Conservation (phyloP, 2,113 vertebrate species). For the Cariama cristata region DNA sequence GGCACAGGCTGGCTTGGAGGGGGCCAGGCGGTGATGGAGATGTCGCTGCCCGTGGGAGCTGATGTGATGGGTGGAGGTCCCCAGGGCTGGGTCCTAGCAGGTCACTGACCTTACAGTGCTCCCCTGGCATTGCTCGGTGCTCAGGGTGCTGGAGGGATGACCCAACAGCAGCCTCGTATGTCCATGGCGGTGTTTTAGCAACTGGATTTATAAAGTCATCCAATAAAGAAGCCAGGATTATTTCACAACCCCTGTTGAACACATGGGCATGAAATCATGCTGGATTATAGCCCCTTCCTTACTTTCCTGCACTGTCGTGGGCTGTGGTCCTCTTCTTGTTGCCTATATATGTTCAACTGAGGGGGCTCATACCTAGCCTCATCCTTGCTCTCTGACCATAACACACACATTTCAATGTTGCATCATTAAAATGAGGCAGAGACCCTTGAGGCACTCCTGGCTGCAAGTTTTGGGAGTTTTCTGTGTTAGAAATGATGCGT, state of each 20-base stretch:
- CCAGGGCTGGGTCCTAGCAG: background rate
- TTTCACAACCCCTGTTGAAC: background rate
- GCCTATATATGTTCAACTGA: background rate
- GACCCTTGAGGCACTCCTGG: background rate
- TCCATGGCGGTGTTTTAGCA: background rate
- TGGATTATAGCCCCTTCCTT: background rate
- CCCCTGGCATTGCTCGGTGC: fast-evolving
- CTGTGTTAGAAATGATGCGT: background rate
- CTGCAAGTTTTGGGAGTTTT: background rate
- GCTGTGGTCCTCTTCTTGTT: background rate
- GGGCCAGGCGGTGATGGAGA: background rate
- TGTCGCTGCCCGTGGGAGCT: background rate
- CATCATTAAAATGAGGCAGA: background rate
- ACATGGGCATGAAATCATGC: background rate
- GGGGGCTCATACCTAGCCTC: background rate
- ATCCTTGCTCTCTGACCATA: background rate
- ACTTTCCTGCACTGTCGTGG: background rate
- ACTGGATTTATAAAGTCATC: background rate
- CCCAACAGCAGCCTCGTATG: background rate
- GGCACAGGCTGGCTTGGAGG: fast-evolving
- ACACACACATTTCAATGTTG: background rate
- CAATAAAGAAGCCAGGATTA: background rate
- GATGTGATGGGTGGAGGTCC: background rate
- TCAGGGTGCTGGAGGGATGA: background rate
- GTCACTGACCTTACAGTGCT: background rate